Conservation (phyloP, 2,888 invertebrate species). For the Philopedon plagiatum region DNA sequence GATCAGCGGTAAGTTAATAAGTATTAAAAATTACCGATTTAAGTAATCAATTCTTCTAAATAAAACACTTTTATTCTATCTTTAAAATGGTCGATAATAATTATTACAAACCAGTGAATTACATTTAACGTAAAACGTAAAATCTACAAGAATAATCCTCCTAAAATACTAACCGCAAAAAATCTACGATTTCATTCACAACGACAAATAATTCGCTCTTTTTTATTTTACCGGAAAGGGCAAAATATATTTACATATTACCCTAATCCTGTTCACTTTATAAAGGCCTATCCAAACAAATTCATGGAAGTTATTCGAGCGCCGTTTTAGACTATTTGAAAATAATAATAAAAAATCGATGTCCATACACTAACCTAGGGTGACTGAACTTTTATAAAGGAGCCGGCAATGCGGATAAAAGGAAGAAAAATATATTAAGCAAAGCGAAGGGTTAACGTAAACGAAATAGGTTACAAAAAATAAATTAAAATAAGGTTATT, state of each 20-base stretch:
- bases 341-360: conserved; percentile 38
- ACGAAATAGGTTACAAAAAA: not conserved
- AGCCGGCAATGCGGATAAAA: conserved; percentile 31
- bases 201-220: not conserved
- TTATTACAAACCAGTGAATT: too few relatives aligned
- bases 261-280: conserved; percentile 1
- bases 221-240: not conserved
- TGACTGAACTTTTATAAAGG: conserved; percentile 43
- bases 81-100: too few relatives aligned
- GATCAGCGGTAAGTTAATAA: too few relatives aligned
- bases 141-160: too few relatives aligned
- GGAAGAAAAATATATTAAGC: conserved; percentile 12
- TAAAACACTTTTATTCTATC: too few relatives aligned
- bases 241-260: conserved; percentile 23
- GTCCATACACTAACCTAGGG: conserved; percentile 47
- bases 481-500: conserved; percentile 6
- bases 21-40: too few relatives aligned
- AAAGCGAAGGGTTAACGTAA: not conserved
- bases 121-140: too few relatives aligned
- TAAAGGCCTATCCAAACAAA: conserved; percentile 16
- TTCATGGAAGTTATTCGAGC: conserved; percentile 24
- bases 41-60: too few relatives aligned
- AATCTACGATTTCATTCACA: not conserved
- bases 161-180: too few relatives aligned
- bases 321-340: conserved; percentile 12